phyloP scores from a whole-genome alignment of 2,888 invertebrate species.

The Drosophila greeni region DNA sequence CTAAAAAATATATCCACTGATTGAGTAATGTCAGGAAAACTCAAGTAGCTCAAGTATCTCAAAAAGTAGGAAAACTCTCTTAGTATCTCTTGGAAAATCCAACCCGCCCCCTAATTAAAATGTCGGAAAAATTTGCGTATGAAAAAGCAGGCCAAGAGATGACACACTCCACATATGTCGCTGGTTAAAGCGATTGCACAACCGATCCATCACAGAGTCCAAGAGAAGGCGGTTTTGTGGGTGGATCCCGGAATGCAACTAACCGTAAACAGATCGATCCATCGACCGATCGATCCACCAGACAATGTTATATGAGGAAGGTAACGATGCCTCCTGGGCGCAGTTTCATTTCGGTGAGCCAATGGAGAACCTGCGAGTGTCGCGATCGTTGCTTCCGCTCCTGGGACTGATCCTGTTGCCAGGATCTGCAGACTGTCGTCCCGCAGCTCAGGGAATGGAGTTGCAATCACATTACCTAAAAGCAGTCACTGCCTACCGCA shows the following conservation, averaged over 20 bases:
- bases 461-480: constrained; percentile 72
- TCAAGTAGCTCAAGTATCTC: constrained; percentile 8
- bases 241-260: constrained; percentile 33
- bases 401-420: constrained; percentile 2
- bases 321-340: constrained; percentile 27
- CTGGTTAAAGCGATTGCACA: constrained; percentile 5
- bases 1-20: no score
- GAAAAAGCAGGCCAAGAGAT: constrained; percentile 32
- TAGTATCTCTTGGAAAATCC: no score
- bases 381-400: constrained; percentile 28
- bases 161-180: constrained; percentile 28
- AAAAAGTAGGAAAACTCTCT: no score
- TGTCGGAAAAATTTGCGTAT: constrained; percentile 45
- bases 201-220: neutral
- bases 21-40: constrained; percentile 11
- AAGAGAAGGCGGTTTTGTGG: constrained; percentile 14
- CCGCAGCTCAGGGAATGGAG: constrained; percentile 39
- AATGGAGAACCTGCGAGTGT: constrained; percentile 34
- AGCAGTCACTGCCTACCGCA: constrained; percentile 72
- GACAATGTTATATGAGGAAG: constrained; percentile 48
- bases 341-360: constrained; percentile 47
- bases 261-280: constrained; percentile 41
- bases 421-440: constrained; percentile 27
- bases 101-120: constrained; percentile 16
- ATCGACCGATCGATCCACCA: constrained; percentile 1